phyloP scores from a whole-genome alignment of 2,888 invertebrate genomes.

The Adelphocoris suturalis region DNA sequence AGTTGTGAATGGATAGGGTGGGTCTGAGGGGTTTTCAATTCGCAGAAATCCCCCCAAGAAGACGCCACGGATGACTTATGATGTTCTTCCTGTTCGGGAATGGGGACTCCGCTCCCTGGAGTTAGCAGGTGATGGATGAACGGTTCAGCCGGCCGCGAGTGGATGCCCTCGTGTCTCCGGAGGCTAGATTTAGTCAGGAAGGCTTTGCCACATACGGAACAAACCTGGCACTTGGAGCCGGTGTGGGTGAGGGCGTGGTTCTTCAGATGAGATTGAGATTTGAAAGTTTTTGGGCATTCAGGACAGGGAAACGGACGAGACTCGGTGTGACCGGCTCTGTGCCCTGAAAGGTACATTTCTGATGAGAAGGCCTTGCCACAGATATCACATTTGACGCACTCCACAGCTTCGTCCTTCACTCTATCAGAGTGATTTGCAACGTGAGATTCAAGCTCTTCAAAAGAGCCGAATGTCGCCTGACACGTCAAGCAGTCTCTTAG shows the following conservation, averaged over 20 bases:
- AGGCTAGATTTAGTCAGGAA: constrained; percentile 76
- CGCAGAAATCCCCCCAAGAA: constrained; percentile 10
- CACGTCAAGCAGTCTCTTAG: constrained; percentile 42
- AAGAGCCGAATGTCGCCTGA: constrained; percentile 51
- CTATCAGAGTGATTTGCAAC: constrained; percentile 54
- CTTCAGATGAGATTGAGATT: constrained; percentile 75
- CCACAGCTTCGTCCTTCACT: neutral
- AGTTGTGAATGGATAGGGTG: neutral
- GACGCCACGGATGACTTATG: constrained; percentile 5
- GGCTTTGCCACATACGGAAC: constrained; percentile 75
- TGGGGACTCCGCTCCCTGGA: neutral
- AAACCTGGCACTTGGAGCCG: constrained; percentile 75
- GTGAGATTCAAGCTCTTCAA: constrained; percentile 73
- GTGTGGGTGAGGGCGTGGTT: constrained; percentile 76
- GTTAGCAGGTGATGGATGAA: constrained; percentile 5
- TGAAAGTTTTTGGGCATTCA: constrained; percentile 76
- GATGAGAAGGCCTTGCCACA: constrained; percentile 76
- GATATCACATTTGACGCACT: constrained; percentile 75
- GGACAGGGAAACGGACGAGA: constrained; percentile 75
- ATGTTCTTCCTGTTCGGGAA: neutral
- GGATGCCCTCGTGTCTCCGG: constrained; percentile 75
- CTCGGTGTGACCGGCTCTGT: constrained; percentile 75
- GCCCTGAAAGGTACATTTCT: constrained; percentile 75
- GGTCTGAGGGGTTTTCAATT: constrained; percentile 27
- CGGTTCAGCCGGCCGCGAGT: constrained; percentile 50